Base-by-base conservation (phyloP, 2,888 invertebrate species). In the Blera fallax region DNA sequence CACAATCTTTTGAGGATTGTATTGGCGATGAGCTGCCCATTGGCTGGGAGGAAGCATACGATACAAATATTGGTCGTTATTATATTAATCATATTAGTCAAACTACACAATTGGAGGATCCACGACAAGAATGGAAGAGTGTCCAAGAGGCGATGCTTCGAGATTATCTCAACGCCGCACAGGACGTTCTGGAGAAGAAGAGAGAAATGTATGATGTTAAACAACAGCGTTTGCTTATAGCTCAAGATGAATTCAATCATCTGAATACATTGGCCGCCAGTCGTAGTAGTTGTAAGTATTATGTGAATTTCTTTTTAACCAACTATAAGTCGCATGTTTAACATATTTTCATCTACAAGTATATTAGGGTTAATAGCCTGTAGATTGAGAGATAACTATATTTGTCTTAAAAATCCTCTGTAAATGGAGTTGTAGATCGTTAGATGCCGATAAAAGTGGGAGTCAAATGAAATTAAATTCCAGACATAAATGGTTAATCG, bases 1-100 rank as follows among this genome's bases (percentile, higher is more conserved):
- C 99, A 83, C 97, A 97, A 93, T 96, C 97, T 82, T 99, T 99
- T 93, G 98, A 98, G 89, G 99, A 99, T 93, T 99, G 99, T 93
- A 97, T 98, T 91, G 98, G 98, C 90, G 98, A 98, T 94, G 98
- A 99, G 93, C 93, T 99, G 91, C 98, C 98, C 60, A 94, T 98
- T 90, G 99, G 99, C 88, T 99, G 99, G 99, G 98, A 99, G 93
- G 97, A 98, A 94, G 96, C 97, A 58, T 97, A 96, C 93, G 98
- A 99, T 93, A 96, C 96, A 88, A 96, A 97, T 92, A 96, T 98
- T 91, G 98, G 99, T 88, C 95, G 97, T 88, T 99, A 98, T 93
- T 99, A 97, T 93, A 98, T 98, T 93, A 97, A 99, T 94, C 99
- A 99, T 94, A 96, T 97, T 93, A 97, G 96, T 93, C 98, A 98